Conservation (phyloP, 2,113 vertebrate genomes). For the Bettongia penicillata region DNA sequence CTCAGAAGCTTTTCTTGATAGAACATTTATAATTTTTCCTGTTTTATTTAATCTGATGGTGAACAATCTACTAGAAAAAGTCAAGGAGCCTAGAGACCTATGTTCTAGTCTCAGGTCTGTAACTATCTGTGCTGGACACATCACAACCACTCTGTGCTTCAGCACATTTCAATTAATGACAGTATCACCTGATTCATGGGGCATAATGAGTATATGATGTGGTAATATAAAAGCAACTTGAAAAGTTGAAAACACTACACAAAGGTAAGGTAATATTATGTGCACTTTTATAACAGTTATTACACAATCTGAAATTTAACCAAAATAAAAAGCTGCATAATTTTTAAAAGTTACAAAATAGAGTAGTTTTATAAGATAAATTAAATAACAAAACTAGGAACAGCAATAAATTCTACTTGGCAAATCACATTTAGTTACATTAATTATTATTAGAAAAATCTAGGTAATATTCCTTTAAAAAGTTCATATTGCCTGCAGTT, state of each 20-base stretch:
- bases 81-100: neutral
- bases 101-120: neutral
- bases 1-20: constrained; percentile 22
- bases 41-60: neutral
- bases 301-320: constrained; percentile 55
- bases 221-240: constrained; percentile 24
- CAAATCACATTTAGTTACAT: no score
- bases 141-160: neutral
- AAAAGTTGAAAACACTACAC: neutral
- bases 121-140: neutral
- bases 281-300: constrained; percentile 49
- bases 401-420: no score
- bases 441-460: no score
- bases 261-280: constrained; percentile 49
- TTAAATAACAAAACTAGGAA: no score
- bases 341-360: constrained; percentile 78
- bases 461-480: no score
- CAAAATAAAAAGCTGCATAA: constrained; percentile 78
- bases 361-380: constrained; percentile 77
- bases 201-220: constrained; percentile 3
- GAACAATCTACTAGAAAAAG: neutral
- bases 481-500: no score
- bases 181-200: neutral
- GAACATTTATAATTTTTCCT: constrained; percentile 16
- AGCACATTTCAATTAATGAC: neutral